Percentiles rank a stretch among this genome's conserved stretches.
phyloP scores from a whole-genome alignment of 92 coral and sea anemone genomes.

The Chrysogorgia sp. region DNA sequence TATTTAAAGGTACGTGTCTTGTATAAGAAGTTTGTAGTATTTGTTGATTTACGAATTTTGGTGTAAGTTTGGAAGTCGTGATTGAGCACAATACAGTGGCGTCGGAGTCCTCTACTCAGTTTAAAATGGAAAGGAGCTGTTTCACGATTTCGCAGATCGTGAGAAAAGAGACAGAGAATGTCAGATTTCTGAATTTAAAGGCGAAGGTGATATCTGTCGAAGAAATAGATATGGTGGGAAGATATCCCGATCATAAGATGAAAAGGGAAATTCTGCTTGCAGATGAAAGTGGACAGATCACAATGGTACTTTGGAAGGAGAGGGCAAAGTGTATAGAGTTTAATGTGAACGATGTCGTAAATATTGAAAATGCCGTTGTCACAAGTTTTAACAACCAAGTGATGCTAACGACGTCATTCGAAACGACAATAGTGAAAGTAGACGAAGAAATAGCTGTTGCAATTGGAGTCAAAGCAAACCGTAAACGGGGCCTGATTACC shows the following conservation, averaged over 20 bases:
- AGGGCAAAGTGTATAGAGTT: background rate
- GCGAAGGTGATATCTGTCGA: conserved; percentile 6
- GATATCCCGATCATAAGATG: background rate
- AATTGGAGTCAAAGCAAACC: background rate
- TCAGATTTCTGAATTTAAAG: conserved; percentile 25
- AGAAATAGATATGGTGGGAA: background rate
- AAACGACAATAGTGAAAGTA: background rate
- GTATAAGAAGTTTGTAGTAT: no score
- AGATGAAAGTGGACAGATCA: background rate
- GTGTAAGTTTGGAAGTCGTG: conserved; percentile 19
- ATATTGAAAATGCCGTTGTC: background rate
- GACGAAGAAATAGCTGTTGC: background rate
- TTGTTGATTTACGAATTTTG: no score
- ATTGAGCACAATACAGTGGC: conserved; percentile 10
- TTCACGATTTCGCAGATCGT: conserved; percentile 11
- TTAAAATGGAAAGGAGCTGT: conserved; percentile 3
- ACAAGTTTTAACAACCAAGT: background rate
- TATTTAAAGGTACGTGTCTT: no score
- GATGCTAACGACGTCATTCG: background rate
- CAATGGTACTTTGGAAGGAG: background rate
- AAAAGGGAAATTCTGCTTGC: background rate
- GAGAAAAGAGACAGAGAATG: conserved; percentile 18
- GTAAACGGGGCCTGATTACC: background rate
- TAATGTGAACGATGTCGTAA: background rate
- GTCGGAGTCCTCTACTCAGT: conserved; percentile 1